These are phyloP conservation scores for Cepaea hortensis DNA, from an alignment of 2,888 invertebrate genomes.

Conservation along the genomic window DNA sequence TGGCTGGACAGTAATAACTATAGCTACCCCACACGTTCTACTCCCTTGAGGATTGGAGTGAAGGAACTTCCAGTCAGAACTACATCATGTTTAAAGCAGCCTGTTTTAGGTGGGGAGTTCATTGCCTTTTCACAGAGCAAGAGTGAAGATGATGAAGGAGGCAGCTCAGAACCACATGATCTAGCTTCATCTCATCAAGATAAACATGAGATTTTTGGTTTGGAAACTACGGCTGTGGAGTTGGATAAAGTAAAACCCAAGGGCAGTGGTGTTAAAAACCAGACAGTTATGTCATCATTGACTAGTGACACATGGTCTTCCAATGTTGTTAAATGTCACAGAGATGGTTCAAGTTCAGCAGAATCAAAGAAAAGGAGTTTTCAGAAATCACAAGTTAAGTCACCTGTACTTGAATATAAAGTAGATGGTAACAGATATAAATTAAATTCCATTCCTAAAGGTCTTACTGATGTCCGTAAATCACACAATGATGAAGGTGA, in stretches of 20 bases:
- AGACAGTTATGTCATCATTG: neutral
- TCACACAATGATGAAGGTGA: neutral
- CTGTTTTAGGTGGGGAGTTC: constrained; percentile 23
- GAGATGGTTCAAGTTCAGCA: too few relatives aligned
- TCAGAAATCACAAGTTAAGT: neutral
- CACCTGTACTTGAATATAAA: neutral
- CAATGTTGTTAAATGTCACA: neutral
- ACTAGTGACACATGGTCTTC: neutral
- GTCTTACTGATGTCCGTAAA: neutral
- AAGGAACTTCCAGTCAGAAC: constrained; percentile 30
- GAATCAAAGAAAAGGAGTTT: neutral
- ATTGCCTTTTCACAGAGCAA: constrained; percentile 24
- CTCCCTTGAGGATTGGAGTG: constrained; percentile 14
- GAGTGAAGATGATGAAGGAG: neutral
- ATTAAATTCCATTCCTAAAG: neutral
- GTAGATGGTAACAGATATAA: neutral
- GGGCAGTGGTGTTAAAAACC: neutral
- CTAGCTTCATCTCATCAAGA: neutral
- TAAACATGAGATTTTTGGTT: neutral
- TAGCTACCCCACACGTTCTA: neutral
- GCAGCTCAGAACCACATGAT: neutral
- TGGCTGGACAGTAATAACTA: neutral
- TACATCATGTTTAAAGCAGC: neutral
- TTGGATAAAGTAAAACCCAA: too few relatives aligned
- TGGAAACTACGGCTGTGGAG: neutral